phyloP scores from a whole-genome alignment of 1,140 invertebrate genomes.

The Orchestia grillus region DNA sequence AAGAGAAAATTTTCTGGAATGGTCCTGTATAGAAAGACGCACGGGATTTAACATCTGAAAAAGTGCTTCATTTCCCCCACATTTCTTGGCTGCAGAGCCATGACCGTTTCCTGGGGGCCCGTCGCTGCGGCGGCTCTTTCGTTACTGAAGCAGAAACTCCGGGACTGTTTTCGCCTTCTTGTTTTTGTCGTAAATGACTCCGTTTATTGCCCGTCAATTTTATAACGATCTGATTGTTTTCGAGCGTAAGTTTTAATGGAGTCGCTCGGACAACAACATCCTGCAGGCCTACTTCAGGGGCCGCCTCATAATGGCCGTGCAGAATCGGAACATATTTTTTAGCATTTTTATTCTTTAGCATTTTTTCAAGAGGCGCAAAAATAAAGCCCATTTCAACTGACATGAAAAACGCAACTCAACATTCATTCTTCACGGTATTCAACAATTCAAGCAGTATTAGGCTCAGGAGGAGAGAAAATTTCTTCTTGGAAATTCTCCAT shows the following conservation, averaged over 20 bases:
- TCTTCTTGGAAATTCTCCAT: neutral
- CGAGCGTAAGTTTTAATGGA: constrained; percentile 11
- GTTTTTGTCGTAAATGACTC: constrained; percentile 23
- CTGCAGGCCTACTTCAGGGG: neutral
- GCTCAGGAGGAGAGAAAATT: neutral
- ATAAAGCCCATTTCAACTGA: neutral
- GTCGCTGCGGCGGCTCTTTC: neutral
- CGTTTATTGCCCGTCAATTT: constrained; percentile 31
- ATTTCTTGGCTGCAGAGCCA: neutral
- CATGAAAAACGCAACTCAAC: neutral
- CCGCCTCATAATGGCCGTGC: neutral
- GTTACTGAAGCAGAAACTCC: neutral
- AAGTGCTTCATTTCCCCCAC: neutral
- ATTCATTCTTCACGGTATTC: neutral
- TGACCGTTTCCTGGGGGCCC: neutral
- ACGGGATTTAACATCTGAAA: no score
- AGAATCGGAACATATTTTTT: neutral
- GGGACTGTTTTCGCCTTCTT: constrained; percentile 4
- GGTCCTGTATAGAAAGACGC: neutral
- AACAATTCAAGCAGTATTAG: neutral
- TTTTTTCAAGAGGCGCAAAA: no score
- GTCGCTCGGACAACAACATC: neutral
- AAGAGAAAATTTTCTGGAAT: neutral
- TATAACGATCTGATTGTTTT: constrained; percentile 47
- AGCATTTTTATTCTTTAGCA: no score